These are phyloP conservation scores for Melanotaenia trifasciata DNA, from an alignment of 2,797 vertebrate species.

Conservation along the genomic window DNA sequence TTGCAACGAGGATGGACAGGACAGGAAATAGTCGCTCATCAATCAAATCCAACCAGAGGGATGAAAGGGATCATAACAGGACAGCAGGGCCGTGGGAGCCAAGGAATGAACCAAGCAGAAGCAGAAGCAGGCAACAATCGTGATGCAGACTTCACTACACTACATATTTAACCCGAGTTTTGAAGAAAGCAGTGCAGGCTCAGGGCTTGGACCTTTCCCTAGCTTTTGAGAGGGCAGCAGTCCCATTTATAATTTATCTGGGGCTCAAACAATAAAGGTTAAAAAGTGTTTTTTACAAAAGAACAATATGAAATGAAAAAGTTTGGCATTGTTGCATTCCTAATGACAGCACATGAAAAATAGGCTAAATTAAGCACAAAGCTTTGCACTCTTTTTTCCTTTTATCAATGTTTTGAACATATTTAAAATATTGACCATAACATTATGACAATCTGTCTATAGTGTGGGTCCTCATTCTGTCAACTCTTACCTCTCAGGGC, in stretches of 20 bases:
- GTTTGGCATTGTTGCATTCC: not conserved
- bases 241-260: not conserved
- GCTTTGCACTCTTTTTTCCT: not conserved
- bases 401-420: not conserved
- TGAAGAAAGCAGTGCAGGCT: constrained; percentile 33
- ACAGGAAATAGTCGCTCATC: constrained; percentile 80
- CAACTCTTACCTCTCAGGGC: too few relatives aligned
- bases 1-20: constrained; percentile 62
- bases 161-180: constrained; percentile 50
- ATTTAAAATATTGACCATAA: not conserved
- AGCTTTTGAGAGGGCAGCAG: constrained; percentile 3
- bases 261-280: not conserved
- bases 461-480: too few relatives aligned
- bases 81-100: constrained; percentile 45
- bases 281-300: not conserved
- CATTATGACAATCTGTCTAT: too few relatives aligned
- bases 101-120: constrained; percentile 53
- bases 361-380: not conserved
- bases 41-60: constrained; percentile 69
- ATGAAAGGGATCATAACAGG: constrained; percentile 47
- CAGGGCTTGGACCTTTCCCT: constrained; percentile 32
- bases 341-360: not conserved
- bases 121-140: constrained; percentile 43
- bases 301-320: not conserved
- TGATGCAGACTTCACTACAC: constrained; percentile 61